Evolutionary conservation across 2,888 invertebrate genomes (phyloP).

Genomic region (Hydrotaea cyrtoneurina): DNA sequence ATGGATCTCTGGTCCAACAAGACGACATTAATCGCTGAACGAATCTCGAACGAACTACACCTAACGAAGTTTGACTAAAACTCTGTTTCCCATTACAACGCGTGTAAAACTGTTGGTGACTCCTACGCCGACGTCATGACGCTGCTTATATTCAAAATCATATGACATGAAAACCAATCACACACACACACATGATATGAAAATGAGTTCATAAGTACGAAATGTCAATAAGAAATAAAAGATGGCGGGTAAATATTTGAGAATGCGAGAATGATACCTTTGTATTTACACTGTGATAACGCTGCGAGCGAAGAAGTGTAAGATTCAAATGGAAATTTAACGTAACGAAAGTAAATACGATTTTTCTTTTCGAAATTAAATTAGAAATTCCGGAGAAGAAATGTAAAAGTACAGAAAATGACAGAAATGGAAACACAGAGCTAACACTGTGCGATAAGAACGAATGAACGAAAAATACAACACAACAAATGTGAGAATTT

Average conservation of each 20-base stretch:
- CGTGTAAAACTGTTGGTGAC: too few relatives aligned
- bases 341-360: background rate
- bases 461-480: background rate
- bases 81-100: too few relatives aligned
- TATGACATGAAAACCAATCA: too few relatives aligned
- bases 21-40: too few relatives aligned
- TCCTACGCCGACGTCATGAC: too few relatives aligned
- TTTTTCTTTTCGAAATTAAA: slow-evolving; percentile 5
- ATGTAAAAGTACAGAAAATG: slow-evolving; percentile 32
- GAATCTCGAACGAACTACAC: too few relatives aligned
- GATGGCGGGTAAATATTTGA: slow-evolving; percentile 14
- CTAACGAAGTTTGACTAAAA: too few relatives aligned
- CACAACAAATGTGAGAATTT: background rate
- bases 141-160: too few relatives aligned
- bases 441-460: slow-evolving; percentile 11
- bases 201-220: background rate
- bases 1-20: too few relatives aligned
- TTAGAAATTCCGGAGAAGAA: slow-evolving; percentile 23
- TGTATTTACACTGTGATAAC: slow-evolving; percentile 56
- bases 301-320: background rate
- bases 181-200: too few relatives aligned
- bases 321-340: slow-evolving; percentile 14
- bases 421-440: slow-evolving; percentile 10
- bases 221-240: background rate
- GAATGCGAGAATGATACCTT: background rate